Conservation (phyloP, 1,140 invertebrate species). For the Archivesica marissinica region DNA sequence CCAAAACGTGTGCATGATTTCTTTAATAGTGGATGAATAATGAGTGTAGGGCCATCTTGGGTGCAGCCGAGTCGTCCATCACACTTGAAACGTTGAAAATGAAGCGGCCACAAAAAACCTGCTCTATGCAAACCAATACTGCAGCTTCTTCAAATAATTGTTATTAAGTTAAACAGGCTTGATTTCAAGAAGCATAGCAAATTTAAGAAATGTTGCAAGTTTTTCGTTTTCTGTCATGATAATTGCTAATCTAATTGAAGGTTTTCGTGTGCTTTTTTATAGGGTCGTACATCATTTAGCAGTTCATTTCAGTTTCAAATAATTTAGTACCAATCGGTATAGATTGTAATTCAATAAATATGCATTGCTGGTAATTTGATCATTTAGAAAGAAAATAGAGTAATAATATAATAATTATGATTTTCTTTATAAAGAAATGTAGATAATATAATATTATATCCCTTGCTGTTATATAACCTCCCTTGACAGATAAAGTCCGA, state of each 20-base stretch:
- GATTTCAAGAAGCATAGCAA: neutral
- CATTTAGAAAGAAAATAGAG: no score
- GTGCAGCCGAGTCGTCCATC: constrained; percentile 43
- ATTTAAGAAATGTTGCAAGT: neutral
- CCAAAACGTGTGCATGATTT: constrained; percentile 55
- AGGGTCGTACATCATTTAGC: neutral
- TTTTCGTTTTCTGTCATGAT: neutral
- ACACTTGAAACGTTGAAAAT: constrained; percentile 44
- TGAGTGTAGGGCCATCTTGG: constrained; percentile 41
- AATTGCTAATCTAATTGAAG: neutral
- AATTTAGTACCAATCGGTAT: no score
- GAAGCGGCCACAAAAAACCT: constrained; percentile 50
- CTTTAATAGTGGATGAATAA: constrained; percentile 63
- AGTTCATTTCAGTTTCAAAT: no score
- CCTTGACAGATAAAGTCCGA: no score
- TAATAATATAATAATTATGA: no score
- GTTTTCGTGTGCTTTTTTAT: neutral
- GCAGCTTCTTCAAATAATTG: constrained; percentile 24
- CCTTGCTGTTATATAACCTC: no score
- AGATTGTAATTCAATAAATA: no score
- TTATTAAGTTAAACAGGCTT: constrained; percentile 5
- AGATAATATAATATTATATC: no score
- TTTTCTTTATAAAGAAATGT: no score
- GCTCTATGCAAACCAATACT: constrained; percentile 25
- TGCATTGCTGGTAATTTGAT: no score